These are phyloP conservation scores for Pitta sordida DNA, from an alignment of 2,113 vertebrate species.

Conservation along the genomic window DNA sequence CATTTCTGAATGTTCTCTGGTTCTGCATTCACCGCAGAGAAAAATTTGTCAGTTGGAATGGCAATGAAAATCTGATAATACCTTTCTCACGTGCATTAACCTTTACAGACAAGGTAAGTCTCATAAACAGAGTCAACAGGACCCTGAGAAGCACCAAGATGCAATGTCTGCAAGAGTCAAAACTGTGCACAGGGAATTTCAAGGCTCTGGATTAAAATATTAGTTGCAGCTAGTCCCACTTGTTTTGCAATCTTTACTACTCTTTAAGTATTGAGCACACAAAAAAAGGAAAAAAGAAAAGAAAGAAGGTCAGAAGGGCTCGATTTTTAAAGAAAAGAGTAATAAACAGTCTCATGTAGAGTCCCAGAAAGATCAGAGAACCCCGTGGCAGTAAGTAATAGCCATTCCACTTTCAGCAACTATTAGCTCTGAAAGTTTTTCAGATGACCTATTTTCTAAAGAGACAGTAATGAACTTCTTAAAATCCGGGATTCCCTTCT, in stretches of 20 bases:
- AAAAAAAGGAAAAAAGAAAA: neutral
- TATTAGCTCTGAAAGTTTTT: constrained; percentile 1
- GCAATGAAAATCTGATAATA: neutral
- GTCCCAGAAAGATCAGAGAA: neutral
- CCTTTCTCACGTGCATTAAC: neutral
- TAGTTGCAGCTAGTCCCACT: neutral
- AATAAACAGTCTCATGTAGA: neutral
- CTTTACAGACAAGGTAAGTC: neutral
- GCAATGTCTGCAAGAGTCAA: neutral
- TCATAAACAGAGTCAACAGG: neutral
- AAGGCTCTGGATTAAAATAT: neutral
- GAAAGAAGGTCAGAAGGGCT: neutral
- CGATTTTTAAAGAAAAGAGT: neutral
- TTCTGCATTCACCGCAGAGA: neutral
- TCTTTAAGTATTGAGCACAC: neutral
- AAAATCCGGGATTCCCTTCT: neutral
- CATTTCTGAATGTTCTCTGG: neutral
- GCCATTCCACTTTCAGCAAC: neutral
- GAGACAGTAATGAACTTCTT: neutral
- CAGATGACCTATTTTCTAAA: neutral
- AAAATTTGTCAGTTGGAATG: neutral
- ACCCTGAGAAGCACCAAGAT: neutral
- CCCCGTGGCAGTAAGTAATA: constrained; percentile 5
- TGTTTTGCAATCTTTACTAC: neutral
- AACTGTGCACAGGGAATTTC: neutral